Evolutionary conservation across 2,797 vertebrate species (phyloP), one percentile per base, ranked within the genome.

Genomic region (Distichodus sexfasciatus): DNA sequence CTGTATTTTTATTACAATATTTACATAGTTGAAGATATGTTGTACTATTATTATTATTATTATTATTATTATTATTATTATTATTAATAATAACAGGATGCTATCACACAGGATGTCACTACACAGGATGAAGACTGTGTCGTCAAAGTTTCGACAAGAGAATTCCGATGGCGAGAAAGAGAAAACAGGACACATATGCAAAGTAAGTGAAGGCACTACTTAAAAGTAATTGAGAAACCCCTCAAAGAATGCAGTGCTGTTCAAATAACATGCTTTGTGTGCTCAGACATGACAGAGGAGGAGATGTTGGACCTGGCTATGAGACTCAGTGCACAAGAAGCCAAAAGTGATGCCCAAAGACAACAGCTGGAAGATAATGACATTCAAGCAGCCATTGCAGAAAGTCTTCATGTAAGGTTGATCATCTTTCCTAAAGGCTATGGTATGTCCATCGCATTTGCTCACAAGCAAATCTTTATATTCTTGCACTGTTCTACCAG

Each of bases 271-370:
- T 51, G 3, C 3, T 75, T 69, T 57, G 63, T 74, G 23, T 78
- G 50, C 57, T 51, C 78, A 98, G 96, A 94, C 61, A 94, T 99
- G 95, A 94, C 92, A 1, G 96, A 99, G 88, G 95, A 98, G 50
- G 94, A 98, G 78, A 95, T 97, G 87, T 86, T 98, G 89, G 92
- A 91, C 47, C 75, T 96, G 85, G 96, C 96, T 36, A 78, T 98
- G 77, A 90, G 86, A 79, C 92, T 97, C 81, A 98, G 96, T 69
- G 88, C 95, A 75, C 91, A 94, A 82, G 95, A 98, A 86, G 94
- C 94, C 62, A 93, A 78, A 35, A 72, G 85, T 59, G 83, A 87
- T 8, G 92, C 92, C 6, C 87, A 84, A 53, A 88, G 86, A 67
- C 87, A 84, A 76, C 91, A 92, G 76, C 87, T 92, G 75, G 95